A percentile compares a stretch with the other conserved stretches of the same genome.
These are phyloP conservation scores for Apeira syringaria DNA, from an alignment of 2,888 invertebrate species.

Conservation along the genomic window DNA sequence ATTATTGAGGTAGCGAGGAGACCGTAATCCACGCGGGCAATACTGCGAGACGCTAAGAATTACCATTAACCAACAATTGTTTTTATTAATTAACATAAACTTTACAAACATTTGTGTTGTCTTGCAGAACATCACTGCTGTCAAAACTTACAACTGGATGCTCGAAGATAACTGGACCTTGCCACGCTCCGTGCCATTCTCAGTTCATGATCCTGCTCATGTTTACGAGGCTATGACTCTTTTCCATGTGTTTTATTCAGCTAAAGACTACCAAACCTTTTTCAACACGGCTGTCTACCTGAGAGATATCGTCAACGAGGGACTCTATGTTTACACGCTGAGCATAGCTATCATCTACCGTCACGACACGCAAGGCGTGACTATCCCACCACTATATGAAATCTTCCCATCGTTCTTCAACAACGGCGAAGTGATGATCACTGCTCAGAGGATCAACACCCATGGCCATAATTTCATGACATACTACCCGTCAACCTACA, in stretches of 20 bases:
- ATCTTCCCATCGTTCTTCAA: constrained; percentile 89
- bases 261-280: constrained; percentile 89
- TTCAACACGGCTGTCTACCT: constrained; percentile 87
- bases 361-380: constrained; percentile 84
- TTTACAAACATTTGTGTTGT: neutral
- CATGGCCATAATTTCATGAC: constrained; percentile 57
- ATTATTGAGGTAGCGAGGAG: too few relatives aligned
- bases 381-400: constrained; percentile 89
- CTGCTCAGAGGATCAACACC: constrained; percentile 85
- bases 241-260: constrained; percentile 87
- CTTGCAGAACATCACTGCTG: constrained; percentile 45
- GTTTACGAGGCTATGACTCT: constrained; percentile 85
- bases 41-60: too few relatives aligned
- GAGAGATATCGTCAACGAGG: constrained; percentile 87
- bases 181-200: constrained; percentile 84
- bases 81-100: too few relatives aligned
- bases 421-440: constrained; percentile 86
- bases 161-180: constrained; percentile 79
- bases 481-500: constrained; percentile 53
- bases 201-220: constrained; percentile 79
- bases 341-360: constrained; percentile 85
- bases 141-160: constrained; percentile 79
- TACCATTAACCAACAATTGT: too few relatives aligned
- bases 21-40: too few relatives aligned
- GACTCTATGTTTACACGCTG: constrained; percentile 86